Conservation (phyloP, 2,888 invertebrate genomes). For the Mythimna ferrago region DNA sequence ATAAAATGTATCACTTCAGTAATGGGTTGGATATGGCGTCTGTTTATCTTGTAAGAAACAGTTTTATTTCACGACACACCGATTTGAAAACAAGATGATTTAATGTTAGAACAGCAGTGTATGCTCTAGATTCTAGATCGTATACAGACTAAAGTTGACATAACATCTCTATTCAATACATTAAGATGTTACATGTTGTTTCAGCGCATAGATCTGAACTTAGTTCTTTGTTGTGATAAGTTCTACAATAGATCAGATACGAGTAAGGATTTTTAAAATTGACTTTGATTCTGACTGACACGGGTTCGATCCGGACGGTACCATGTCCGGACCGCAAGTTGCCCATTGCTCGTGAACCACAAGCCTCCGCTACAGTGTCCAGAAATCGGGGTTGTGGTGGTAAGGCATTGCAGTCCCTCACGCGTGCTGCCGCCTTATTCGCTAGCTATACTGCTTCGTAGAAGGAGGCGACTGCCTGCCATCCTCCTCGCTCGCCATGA, state of each 20-base stretch:
- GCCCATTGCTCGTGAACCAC: too few species aligned
- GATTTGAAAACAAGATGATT: conserved; percentile 23
- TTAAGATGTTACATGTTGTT: conserved; percentile 9
- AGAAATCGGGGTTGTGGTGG: too few species aligned
- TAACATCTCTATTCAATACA: conserved; percentile 1
- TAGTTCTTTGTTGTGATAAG: conserved; percentile 9
- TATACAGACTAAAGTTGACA: conserved; percentile 4
- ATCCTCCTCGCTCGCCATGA: too few species aligned
- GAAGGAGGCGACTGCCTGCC: too few species aligned
- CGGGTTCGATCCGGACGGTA: too few species aligned
- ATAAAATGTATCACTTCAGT: not conserved
- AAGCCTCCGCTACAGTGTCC: too few species aligned
- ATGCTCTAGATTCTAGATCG: not conserved
- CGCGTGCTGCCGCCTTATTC: too few species aligned
- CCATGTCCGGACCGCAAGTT: too few species aligned
- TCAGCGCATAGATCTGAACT: conserved; percentile 10
- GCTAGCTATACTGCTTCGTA: too few species aligned
- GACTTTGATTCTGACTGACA: too few species aligned
- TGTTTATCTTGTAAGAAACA: conserved; percentile 18
- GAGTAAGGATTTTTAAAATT: too few species aligned
- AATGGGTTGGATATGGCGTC: conserved; percentile 3
- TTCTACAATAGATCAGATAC: not conserved
- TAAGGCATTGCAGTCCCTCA: too few species aligned
- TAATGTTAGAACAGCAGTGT: conserved; percentile 8
- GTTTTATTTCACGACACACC: conserved; percentile 19